Evolutionary conservation across 92 coral and sea anemone species (phyloP).

Genomic region (Hydrozoanthus gracilis): DNA sequence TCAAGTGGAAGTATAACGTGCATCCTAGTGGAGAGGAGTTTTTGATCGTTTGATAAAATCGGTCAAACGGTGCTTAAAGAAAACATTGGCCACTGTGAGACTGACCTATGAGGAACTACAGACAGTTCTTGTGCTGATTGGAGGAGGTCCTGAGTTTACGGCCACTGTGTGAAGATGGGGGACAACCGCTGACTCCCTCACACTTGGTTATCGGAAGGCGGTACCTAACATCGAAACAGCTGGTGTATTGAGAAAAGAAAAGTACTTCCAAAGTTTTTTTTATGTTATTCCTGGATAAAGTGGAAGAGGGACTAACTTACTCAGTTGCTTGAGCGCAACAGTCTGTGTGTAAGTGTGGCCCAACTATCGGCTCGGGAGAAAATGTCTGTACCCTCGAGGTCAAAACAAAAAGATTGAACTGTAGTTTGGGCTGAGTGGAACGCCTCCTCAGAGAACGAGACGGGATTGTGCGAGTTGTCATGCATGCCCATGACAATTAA

Average conservation of each 20-base stretch:
- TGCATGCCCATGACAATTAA: too few species aligned
- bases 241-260: neutral
- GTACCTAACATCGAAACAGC: neutral
- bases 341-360: neutral
- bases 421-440: too few species aligned
- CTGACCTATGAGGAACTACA: constrained; percentile 42
- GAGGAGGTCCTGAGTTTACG: constrained; percentile 45
- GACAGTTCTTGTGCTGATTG: constrained; percentile 34
- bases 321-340: constrained; percentile 13
- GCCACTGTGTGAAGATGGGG: constrained; percentile 12
- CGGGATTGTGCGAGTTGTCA: too few species aligned
- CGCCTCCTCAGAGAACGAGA: too few species aligned
- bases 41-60: constrained; percentile 44
- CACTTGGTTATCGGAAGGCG: constrained; percentile 27
- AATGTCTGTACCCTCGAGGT: too few species aligned
- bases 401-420: too few species aligned
- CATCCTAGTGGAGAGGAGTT: constrained; percentile 56
- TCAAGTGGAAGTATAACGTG: constrained; percentile 52
- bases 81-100: constrained; percentile 44
- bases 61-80: constrained; percentile 53
- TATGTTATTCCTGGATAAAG: neutral
- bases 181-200: constrained; percentile 38
- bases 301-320: constrained; percentile 12
- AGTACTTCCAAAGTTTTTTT: neutral
- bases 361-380: neutral